Conservation (phyloP, 2,797 vertebrate genomes). For the Cryptoprocta ferox region DNA sequence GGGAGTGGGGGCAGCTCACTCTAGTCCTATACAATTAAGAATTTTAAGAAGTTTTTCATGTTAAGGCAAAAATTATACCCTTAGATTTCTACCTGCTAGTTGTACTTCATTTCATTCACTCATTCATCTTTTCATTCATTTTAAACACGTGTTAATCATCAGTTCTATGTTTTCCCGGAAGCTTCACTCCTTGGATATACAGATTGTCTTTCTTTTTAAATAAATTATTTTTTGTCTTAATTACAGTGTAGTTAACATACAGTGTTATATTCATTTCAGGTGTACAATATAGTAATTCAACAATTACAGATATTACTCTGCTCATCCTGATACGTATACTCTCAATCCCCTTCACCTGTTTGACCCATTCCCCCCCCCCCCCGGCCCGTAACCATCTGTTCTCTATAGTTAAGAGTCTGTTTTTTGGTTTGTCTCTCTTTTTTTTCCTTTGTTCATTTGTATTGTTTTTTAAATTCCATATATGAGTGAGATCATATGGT, state of each 20-base stretch:
- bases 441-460: not conserved
- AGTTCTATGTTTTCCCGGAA: not conserved
- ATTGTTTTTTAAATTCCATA: not conserved
- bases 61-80: not conserved
- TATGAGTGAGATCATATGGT: not conserved
- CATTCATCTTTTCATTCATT: not conserved
- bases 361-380: not conserved
- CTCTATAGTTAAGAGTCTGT: not conserved
- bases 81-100: not conserved
- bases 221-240: not conserved
- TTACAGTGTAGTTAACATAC: not conserved
- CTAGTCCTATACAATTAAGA: not conserved
- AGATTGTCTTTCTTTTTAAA: not conserved
- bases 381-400: not conserved
- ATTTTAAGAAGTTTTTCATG: constrained; percentile 17
- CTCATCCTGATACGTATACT: not conserved
- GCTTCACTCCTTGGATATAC: not conserved
- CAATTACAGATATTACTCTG: not conserved
- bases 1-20: not conserved
- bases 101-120: not conserved
- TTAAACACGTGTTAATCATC: not conserved
- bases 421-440: not conserved
- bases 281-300: not conserved
- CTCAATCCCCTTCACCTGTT: not conserved
- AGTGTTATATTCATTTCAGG: not conserved